Evolutionary conservation across 2,113 vertebrate species (phyloP), one percentile per base, ranked within the genome.

Genomic region (Cyanoderma ruficeps): DNA sequence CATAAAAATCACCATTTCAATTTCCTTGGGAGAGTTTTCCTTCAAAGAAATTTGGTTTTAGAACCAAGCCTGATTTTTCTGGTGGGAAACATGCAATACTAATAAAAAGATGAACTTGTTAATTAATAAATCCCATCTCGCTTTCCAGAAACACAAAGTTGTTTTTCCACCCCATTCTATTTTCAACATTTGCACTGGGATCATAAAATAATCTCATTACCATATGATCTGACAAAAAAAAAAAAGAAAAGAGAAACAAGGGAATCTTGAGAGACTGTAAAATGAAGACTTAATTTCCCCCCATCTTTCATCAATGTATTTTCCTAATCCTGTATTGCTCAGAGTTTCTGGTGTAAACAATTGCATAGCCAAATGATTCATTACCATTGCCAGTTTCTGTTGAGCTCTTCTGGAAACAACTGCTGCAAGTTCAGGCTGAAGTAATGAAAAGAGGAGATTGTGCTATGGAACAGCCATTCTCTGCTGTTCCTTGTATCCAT

Each of bases 151-250:
- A 92, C 21, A 56, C 52, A 63, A 68, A 71, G 49, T 41, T 49
- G 14, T 60, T 80, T 88, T 93, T 7, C 35, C 69, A 89, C 0
- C 28, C 72, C 37, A 92, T 92, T 65, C 33, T 6, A 55, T 89
- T 89, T 92, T 84, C 56, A 89, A 84, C 65, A 87, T 65, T 93
- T 95, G 57, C 80, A 39, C 37, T 46, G 72, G 49, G 72, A 94
- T 90, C 90, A 94, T 79, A 93, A 95, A 95, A 90, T 76, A 91
- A 76, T 84, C 80, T 84, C 3, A 11, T 87, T 81, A 90, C 57
- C 88, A 61, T 87, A 91, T 10, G n/a, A 67, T 89, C 52, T 92
- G 76, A 84, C 57, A 24, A 92, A 87, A 28, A 78, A 78, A 80
- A 92, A 24, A 92, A 89, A 24, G 75, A 78, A 80, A 92, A 61